Evolutionary conservation across 1,140 invertebrate species (phyloP), one percentile per base, ranked within the genome.

Genomic region (Schmidtea mediterranea): DNA sequence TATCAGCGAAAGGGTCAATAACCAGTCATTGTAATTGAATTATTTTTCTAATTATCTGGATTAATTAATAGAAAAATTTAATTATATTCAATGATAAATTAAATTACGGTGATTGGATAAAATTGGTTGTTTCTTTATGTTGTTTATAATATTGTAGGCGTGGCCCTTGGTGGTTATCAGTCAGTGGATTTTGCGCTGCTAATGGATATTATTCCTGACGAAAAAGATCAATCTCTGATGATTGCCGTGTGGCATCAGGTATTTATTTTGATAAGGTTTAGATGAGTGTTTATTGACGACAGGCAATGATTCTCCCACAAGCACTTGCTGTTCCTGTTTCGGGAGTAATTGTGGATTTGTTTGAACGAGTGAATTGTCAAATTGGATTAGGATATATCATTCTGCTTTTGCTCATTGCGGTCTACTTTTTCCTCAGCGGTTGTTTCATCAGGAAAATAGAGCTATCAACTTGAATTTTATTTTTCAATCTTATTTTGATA

Each of bases 131-230:
- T 6, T 32, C 3, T 6, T 32, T 32, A 6, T 32, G 10, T 32
- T 32, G 26, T 32, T 32, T 32, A 32, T 32, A 32, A 3, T 32
- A 10, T n/a, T 32, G 26, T 32, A 47, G 62, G 62, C 16, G 48
- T 61, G n/a, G 61, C 59, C 26, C 60, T 61, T 49, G 62, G 62
- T 1, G 55, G 59, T n/a, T 64, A 56, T 50, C 57, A 60, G 51
- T 55, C 60, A 2, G 61, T 64, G 10, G 62, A 64, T 49, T 64
- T 64, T 52, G 62, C 62, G 22, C 52, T 64, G 12, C 57, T 64
- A 21, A 62, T 64, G 62, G 62, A 64, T 43, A 56, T 64, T 19
- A 51, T 64, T 32, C 57, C 60, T 22, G 55, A 59, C 16, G 59
- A 62, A 22, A 54, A 52, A 41, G 58, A 62, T 41, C 61, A 60